Conservation (phyloP, 2,888 invertebrate species). For the Phyllotreta cruciferae region DNA sequence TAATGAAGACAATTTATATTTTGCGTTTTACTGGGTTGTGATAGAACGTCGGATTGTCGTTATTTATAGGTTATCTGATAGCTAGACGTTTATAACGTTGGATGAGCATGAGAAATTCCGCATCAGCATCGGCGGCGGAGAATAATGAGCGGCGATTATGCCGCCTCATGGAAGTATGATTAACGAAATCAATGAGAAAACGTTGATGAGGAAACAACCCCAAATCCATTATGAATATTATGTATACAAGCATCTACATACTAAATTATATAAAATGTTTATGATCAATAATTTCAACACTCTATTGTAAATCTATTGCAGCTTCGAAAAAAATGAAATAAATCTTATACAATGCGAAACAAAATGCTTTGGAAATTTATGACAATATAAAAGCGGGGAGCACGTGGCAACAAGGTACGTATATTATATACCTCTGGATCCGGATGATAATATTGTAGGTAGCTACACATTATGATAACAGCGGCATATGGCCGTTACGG, state of each 20-base stretch:
- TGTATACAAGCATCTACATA: too few species aligned
- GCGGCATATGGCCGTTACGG: slow-evolving; percentile 53
- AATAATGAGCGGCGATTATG: slow-evolving; percentile 28
- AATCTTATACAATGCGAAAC: too few species aligned
- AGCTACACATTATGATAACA: slow-evolving; percentile 52
- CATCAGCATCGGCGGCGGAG: slow-evolving; percentile 21
- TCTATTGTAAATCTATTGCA: too few species aligned
- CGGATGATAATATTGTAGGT: slow-evolving; percentile 51
- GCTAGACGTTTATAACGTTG: slow-evolving; percentile 32
- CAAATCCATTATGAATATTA: too few species aligned
- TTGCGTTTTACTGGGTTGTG: slow-evolving; percentile 36
- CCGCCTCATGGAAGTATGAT: slow-evolving; percentile 26
- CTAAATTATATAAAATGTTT: too few species aligned
- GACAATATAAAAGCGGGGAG: slow-evolving; percentile 6
- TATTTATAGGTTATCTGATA: slow-evolving; percentile 38
- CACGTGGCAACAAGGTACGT: slow-evolving; percentile 18
- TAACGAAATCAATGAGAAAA: slow-evolving; percentile 24
- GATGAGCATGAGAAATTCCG: slow-evolving; percentile 26
- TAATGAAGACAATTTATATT: slow-evolving; percentile 44
- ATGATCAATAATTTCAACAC: too few species aligned
- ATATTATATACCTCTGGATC: slow-evolving; percentile 33
- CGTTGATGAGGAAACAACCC: slow-evolving; percentile 15
- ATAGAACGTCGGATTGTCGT: slow-evolving; percentile 34
- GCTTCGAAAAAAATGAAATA: too few species aligned
- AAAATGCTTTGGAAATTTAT: neutral